These are phyloP conservation scores for Nasua narica DNA, from an alignment of 2,797 vertebrate species.

Conservation along the genomic window DNA sequence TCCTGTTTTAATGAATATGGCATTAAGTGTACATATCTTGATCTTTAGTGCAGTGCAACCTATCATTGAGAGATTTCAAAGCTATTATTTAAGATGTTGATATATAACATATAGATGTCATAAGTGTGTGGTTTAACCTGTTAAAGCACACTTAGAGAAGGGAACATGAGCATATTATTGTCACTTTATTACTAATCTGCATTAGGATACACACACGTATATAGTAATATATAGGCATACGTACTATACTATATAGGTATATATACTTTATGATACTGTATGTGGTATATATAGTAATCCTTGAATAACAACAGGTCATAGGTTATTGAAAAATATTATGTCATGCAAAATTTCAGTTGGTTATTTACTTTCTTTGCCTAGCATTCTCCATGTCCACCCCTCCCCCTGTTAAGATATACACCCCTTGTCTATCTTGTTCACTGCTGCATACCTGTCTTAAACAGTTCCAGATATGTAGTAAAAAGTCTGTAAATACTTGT, in stretches of 20 bases:
- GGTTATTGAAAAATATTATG: not conserved
- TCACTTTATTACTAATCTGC: slow-evolving; percentile 21
- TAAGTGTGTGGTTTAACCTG: not conserved
- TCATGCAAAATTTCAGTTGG: not conserved
- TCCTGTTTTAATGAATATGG: not conserved
- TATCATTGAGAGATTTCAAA: slow-evolving; percentile 45
- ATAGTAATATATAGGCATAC: not conserved
- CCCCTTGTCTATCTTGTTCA: not conserved
- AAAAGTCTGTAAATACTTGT: not conserved
- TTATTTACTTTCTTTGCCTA: not conserved
- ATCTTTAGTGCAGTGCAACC: slow-evolving; percentile 17
- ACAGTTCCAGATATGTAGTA: not conserved
- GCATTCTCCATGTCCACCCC: not conserved
- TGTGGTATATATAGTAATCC: not conserved
- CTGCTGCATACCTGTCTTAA: not conserved
- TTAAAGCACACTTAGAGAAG: not conserved
- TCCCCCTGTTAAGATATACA: not conserved
- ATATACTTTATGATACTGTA: not conserved
- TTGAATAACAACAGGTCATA: not conserved
- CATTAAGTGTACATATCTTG: not conserved
- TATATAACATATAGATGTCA: not conserved
- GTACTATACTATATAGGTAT: not conserved
- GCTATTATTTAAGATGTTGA: slow-evolving; percentile 41
- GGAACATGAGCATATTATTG: not conserved
- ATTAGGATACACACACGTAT: not conserved